Conservation (phyloP, 2,888 invertebrate species). For the Aphidius colemani region DNA sequence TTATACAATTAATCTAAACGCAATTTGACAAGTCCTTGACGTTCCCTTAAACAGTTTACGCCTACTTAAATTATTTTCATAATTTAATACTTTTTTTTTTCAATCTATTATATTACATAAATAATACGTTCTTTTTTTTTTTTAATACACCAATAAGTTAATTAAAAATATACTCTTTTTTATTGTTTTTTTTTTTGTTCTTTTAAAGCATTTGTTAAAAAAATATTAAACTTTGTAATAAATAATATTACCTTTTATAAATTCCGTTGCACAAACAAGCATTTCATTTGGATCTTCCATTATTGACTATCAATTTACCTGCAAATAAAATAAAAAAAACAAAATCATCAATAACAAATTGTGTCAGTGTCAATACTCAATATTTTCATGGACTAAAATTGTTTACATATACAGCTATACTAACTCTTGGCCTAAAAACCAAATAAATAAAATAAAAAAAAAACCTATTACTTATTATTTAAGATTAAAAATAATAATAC, state of each 20-base stretch:
- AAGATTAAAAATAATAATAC: neutral
- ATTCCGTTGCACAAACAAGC: slow-evolving; percentile 51
- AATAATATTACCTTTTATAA: slow-evolving; percentile 51
- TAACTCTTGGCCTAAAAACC: neutral
- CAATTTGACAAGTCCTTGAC: slow-evolving; percentile 31
- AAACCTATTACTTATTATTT: neutral
- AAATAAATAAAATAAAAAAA: neutral
- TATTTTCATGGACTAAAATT: neutral
- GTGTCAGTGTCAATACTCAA: slow-evolving; percentile 1
- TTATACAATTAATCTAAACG: slow-evolving; percentile 18
- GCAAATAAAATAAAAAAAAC: slow-evolving; percentile 4
- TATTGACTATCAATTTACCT: slow-evolving; percentile 27
- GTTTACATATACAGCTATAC: neutral
- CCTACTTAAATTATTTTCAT: slow-evolving; percentile 25
- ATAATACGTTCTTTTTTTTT: neutral
- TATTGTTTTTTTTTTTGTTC: too few species aligned
- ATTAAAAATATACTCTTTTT: too few species aligned
- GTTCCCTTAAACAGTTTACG: slow-evolving; percentile 33
- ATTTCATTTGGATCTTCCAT: slow-evolving; percentile 53
- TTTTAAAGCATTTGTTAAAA: neutral
- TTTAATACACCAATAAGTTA: too few species aligned
- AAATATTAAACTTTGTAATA: neutral
- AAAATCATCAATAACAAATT: neutral
- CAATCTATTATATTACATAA: neutral
- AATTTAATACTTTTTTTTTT: slow-evolving; percentile 3